Evolutionary conservation across 2,888 invertebrate genomes (phyloP).

Genomic region (Clunio marinus): DNA sequence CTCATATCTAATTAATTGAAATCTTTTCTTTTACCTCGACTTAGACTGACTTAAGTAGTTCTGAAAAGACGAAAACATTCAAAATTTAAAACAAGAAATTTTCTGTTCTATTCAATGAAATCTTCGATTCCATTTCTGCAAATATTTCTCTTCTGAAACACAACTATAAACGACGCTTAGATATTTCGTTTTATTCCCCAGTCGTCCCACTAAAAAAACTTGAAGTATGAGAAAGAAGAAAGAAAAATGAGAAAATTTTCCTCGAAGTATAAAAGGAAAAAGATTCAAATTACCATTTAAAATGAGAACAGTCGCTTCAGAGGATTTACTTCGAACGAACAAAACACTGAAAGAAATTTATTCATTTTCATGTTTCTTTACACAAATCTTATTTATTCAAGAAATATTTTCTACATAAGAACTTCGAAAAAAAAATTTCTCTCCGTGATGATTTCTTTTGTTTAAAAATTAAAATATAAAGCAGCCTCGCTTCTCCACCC

Average conservation of each 20-base stretch:
- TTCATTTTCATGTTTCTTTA: neutral
- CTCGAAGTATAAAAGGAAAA: slow-evolving; percentile 4
- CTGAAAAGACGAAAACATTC: no score
- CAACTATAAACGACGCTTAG: no score
- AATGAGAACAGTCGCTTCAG: neutral
- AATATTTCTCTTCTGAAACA: no score
- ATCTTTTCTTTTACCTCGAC: no score
- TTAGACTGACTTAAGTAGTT: no score
- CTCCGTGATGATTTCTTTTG: slow-evolving; percentile 3
- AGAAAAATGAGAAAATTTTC: neutral
- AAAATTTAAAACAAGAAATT: no score
- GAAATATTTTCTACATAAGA: no score
- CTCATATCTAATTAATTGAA: no score
- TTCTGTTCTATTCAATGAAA: slow-evolving; percentile 1
- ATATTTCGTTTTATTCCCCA: no score
- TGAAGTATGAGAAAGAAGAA: neutral
- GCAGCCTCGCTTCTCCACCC: neutral
- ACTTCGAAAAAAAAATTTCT: neutral
- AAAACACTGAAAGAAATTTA: neutral
- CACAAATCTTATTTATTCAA: neutral
- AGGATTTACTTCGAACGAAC: no score
- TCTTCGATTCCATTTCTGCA: neutral
- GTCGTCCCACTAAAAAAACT: neutral
- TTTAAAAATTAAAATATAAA: slow-evolving; percentile 2
- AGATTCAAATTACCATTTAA: slow-evolving; percentile 3